These are phyloP conservation scores for Onthophagus taurus DNA, from an alignment of 1,140 invertebrate species.

Conservation along the genomic window DNA sequence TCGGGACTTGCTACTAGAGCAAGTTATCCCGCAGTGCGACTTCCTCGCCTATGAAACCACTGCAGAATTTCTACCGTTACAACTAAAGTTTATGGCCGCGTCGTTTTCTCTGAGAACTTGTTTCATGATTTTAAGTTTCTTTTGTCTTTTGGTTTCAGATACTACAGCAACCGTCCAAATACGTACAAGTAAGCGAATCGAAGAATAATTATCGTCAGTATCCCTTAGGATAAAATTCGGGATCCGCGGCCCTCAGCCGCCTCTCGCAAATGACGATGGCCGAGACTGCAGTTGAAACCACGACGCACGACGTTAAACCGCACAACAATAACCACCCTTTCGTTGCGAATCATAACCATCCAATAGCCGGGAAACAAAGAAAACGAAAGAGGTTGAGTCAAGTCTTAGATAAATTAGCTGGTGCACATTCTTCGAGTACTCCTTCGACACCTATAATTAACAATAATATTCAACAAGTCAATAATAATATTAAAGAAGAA, in stretches of 20 bases:
- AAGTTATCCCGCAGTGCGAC: too few species aligned
- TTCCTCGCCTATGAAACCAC: constrained; percentile 18
- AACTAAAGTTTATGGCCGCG: not conserved
- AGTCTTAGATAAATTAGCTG: constrained; percentile 58
- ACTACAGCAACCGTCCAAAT: not conserved
- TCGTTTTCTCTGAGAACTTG: not conserved
- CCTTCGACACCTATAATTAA: constrained; percentile 34
- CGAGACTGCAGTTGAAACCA: constrained; percentile 50
- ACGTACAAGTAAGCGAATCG: constrained; percentile 38
- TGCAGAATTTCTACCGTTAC: not conserved
- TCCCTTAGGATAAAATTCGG: constrained; percentile 35
- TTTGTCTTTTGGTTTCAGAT: constrained; percentile 9
- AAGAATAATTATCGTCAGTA: too few species aligned
- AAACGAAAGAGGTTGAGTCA: constrained; percentile 67
- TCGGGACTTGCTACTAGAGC: too few species aligned
- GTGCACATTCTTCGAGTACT: constrained; percentile 21
- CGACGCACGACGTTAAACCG: constrained; percentile 41
- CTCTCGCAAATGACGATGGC: constrained; percentile 56
- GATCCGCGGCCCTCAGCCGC: constrained; percentile 49
- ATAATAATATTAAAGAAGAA: constrained; percentile 28
- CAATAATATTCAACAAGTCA: constrained; percentile 27
- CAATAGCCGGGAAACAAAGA: constrained; percentile 46
- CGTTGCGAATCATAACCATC: constrained; percentile 52
- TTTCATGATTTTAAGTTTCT: not conserved
- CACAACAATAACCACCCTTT: constrained; percentile 46